Conservation (phyloP, 2,888 invertebrate species). For the Chaetogeoica ovagalla region DNA sequence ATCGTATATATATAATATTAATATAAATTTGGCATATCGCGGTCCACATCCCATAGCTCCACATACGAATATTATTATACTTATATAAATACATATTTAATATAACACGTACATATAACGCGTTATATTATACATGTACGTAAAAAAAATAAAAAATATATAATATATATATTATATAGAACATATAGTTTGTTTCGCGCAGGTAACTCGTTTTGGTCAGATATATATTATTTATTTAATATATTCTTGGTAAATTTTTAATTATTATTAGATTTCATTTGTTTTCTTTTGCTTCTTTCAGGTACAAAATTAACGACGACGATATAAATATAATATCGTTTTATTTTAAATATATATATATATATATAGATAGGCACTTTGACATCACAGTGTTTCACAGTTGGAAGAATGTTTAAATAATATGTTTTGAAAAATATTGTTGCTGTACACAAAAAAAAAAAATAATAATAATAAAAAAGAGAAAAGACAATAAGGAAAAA, state of each 20-base stretch:
- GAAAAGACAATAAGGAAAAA: not conserved
- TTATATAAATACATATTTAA: not conserved
- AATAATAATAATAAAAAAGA: not conserved
- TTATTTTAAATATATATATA: not conserved
- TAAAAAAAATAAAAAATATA: not conserved
- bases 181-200: conserved; percentile 25
- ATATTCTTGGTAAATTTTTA: not conserved
- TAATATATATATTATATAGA: not conserved
- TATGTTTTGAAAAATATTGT: too few species aligned
- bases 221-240: not conserved
- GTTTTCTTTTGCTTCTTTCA: not conserved
- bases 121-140: not conserved
- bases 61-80: not conserved
- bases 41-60: conserved; percentile 22
- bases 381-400: conserved; percentile 41
- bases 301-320: conserved; percentile 27
- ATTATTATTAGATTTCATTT: conserved; percentile 15
- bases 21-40: conserved; percentile 42
- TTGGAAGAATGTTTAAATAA: conserved; percentile 9
- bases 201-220: conserved; percentile 41
- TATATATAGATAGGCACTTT: conserved; percentile 42
- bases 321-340: not conserved
- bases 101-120: not conserved
- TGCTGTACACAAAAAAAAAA: not conserved
- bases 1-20: not conserved